Conservation (phyloP, 2,113 vertebrate genomes). For the Pterocles burchelli region DNA sequence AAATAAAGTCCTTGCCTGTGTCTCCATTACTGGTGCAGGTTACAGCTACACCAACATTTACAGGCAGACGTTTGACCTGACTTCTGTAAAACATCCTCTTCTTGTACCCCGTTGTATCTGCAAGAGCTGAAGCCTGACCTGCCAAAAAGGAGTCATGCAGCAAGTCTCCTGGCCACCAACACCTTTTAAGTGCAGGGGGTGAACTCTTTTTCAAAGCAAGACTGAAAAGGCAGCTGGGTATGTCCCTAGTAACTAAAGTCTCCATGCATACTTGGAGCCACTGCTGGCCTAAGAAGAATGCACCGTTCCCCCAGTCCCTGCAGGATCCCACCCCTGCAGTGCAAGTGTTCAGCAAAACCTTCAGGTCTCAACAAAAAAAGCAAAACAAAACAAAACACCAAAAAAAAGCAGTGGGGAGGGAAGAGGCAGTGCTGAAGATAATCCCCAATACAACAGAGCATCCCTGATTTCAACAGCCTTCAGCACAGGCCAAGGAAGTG, state of each 20-base stretch:
- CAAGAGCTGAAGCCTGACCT: not conserved
- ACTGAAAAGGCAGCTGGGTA: not conserved
- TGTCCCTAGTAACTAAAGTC: not conserved
- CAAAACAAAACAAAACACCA: not conserved
- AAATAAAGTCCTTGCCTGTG: not conserved
- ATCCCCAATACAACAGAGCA: slow-evolving; percentile 27
- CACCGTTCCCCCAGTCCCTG: not conserved
- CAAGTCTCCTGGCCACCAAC: not conserved
- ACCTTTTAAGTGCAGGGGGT: not conserved
- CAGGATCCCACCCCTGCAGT: slow-evolving; percentile 54
- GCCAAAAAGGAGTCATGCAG: not conserved
- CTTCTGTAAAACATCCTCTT: not conserved
- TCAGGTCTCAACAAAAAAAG: not conserved
- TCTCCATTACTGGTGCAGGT: not conserved
- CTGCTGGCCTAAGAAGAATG: not conserved
- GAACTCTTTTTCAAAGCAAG: not conserved
- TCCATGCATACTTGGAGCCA: not conserved
- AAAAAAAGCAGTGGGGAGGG: no score
- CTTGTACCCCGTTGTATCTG: not conserved
- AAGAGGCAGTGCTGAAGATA: slow-evolving; percentile 55
- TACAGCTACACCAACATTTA: not conserved
- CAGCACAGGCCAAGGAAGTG: slow-evolving; percentile 63
- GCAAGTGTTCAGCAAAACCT: slow-evolving; percentile 7
- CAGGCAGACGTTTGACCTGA: not conserved
- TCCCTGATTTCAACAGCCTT: slow-evolving; percentile 64